A percentile compares a stretch with the other conserved stretches of the same genome.
Evolutionary conservation across 2,888 invertebrate species (phyloP).

Genomic region (Rhabditophanes sp.): DNA sequence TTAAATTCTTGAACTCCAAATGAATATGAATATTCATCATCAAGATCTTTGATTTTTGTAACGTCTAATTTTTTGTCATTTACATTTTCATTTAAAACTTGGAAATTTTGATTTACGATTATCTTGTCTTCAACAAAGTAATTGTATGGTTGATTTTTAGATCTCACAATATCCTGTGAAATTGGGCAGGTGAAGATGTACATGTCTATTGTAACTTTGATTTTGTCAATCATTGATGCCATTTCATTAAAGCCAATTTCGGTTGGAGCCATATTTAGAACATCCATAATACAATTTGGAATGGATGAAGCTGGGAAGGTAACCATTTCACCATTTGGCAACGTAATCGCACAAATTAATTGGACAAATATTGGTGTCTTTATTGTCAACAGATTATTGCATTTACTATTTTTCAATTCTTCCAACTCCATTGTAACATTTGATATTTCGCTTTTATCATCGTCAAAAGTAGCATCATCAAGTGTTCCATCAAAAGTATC

Average conservation of each 20-base stretch:
- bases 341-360: constrained; percentile 10
- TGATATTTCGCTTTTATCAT: too few species aligned
- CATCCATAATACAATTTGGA: constrained; percentile 15
- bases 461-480: too few species aligned
- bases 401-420: too few species aligned
- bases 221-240: too few species aligned
- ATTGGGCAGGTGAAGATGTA: constrained; percentile 22
- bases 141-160: neutral
- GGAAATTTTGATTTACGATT: neutral
- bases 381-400: too few species aligned
- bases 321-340: constrained; percentile 10
- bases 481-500: too few species aligned
- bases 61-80: too few species aligned
- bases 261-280: constrained; percentile 7
- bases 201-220: constrained; percentile 14
- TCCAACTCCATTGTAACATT: too few species aligned
- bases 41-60: too few species aligned
- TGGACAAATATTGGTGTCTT: constrained; percentile 18
- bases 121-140: constrained; percentile 1
- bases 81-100: too few species aligned
- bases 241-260: neutral
- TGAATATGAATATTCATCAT: too few species aligned
- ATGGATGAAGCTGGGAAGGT: constrained; percentile 11
- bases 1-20: constrained; percentile 8
- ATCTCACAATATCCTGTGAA: neutral